Evolutionary conservation across 2,797 vertebrate species (phyloP), one percentile per base, ranked within the genome.

Genomic region (Hemitrygon akajei): DNA sequence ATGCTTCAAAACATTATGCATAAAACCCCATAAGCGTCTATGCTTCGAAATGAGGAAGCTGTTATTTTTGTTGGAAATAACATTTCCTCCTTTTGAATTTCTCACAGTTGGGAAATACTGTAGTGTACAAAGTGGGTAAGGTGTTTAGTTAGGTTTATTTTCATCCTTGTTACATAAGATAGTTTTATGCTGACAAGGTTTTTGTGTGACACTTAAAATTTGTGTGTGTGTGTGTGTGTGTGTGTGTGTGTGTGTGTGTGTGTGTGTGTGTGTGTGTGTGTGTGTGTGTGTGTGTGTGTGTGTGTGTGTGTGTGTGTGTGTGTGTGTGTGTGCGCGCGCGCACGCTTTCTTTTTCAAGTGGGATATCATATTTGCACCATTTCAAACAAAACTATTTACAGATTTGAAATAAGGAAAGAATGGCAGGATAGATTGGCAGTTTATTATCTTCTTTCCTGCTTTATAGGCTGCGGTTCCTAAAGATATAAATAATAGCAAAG

Each of bases 31-130:
- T 11, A 7, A 16, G 18, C 20, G 60, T 37, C 47, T 84, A 7
- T 89, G 0, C 69, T 30, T 9, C 18, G 22, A 69, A 89, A 89
- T 89, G 86, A 66, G 86, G 86, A 89, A 89, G 69, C n/a, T 20
- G 86, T 89, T 69, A 89, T 66, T 89, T 89, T 89, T 69, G 86
- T 66, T 89, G 18, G 18, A 89, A 69, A 63, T 89, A 89, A 89
- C n/a, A 69, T 10, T 89, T 89, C 86, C 86, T 89, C 86, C n/a
- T 63, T 89, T 37, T 69, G 63, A 89, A 89, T 89, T 69, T 89
- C 86, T 34, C 58, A n/a, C 66, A 37, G 60, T 69, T 89, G 86
- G 60, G 63, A 89, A 89, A 69, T 89, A 89, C 2, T 89, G 86
- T 9, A 10, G 63, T 66, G 60, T 30, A 89, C 30, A 89, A 86